phyloP scores from a whole-genome alignment of 2,888 invertebrate genomes.

The Luperina testacea region DNA sequence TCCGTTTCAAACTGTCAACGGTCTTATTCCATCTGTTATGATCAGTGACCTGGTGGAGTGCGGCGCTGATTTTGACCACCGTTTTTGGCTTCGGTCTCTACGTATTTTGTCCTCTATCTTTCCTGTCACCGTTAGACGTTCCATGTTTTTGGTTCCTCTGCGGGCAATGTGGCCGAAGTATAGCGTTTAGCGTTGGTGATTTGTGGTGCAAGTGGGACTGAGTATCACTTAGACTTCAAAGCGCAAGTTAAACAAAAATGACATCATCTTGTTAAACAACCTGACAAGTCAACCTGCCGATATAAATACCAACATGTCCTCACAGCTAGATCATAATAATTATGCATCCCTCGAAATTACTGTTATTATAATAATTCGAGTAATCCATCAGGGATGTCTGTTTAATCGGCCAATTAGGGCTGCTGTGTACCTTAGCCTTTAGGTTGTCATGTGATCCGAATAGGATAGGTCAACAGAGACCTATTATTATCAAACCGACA shows the following conservation, averaged over 20 bases:
- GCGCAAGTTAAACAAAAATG: background rate
- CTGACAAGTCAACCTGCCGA: slow-evolving; percentile 11
- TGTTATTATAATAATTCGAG: slow-evolving; percentile 59
- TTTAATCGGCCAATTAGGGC: slow-evolving; percentile 44
- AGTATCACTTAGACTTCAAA: background rate
- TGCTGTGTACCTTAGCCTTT: slow-evolving; percentile 1
- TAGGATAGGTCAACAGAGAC: no score
- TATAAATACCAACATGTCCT: slow-evolving; percentile 24
- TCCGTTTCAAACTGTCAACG: background rate
- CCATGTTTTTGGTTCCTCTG: background rate
- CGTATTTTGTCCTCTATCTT: background rate
- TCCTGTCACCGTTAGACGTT: background rate
- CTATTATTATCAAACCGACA: no score
- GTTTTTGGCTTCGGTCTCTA: background rate
- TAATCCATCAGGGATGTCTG: slow-evolving; percentile 44
- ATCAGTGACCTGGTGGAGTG: background rate
- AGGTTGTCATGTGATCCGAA: slow-evolving; percentile 5
- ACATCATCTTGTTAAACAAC: slow-evolving; percentile 2
- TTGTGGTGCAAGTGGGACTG: no score
- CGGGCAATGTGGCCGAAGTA: background rate
- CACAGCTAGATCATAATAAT: slow-evolving; percentile 34
- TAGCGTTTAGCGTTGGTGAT: background rate
- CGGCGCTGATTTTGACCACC: background rate
- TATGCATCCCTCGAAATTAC: slow-evolving; percentile 45
- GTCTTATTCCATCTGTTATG: background rate